Evolutionary conservation across 2,113 vertebrate genomes (phyloP), one percentile per base, ranked within the genome.

Genomic region (Acanthisitta chloris): DNA sequence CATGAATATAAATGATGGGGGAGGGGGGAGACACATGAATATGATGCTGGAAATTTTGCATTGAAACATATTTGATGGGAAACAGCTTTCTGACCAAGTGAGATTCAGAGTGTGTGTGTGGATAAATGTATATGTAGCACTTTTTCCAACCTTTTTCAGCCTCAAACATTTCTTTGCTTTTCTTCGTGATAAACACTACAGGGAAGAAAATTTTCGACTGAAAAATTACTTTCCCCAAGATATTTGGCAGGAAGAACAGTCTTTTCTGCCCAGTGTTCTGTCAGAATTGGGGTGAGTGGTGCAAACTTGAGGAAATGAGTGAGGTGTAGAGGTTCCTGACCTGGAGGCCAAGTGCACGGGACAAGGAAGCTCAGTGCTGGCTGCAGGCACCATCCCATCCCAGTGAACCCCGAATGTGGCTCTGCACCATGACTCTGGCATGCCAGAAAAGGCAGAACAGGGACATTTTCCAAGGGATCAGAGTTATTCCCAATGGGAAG

Each of bases 1-100:
- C 29, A 14, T 93, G 94, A 91, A 96, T 96, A 95, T 83, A 74
- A 92, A 33, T 96, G 71, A 86, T 83, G 92, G 79, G 81, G 88
- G 92, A 82, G 49, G 90, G 70, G 80, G 65, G 31, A 43, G 34
- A 12, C 55, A 51, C 51, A 46, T 86, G 46, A 94, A 83, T 92
- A 65, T 73, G 82, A 64, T 33, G 55, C 59, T 88, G n/a, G 64
- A 94, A 92, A 86, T 90, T 80, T 77, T 73, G 54, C 42, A 36
- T 7, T 46, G 81, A 88, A 80, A 70, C 33, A 34, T 59, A 25
- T 81, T 86, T 78, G 91, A 77, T 86, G 55, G 83, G 42, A 86
- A 88, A 23, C 69, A 43, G 67, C 79, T 52, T 85, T 74, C 23
- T 92, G 84, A 87, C 8, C 1, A 55, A 79, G 52, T 40, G 65